phyloP scores from a whole-genome alignment of 2,113 vertebrate genomes.

The Chaenogobius annularis region DNA sequence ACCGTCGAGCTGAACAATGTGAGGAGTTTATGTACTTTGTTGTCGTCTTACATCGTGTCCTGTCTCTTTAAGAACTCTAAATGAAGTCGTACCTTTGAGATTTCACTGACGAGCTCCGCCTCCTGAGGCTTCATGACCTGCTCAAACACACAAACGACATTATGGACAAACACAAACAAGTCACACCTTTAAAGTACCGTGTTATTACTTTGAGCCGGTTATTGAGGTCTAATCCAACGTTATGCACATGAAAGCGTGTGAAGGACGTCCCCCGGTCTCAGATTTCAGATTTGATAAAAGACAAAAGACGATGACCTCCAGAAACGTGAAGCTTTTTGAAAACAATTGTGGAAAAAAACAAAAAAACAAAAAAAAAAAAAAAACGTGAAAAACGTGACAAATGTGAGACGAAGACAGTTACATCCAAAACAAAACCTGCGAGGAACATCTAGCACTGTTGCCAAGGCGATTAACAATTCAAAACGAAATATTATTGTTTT shows the following conservation, averaged over 20 bases:
- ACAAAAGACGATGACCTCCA: conserved; percentile 7
- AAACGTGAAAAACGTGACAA: no score
- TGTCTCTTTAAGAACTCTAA: conserved; percentile 28
- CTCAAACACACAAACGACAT: conserved; percentile 49
- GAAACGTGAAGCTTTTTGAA: conserved; percentile 1
- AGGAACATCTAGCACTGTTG: no score
- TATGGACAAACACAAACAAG: conserved; percentile 2
- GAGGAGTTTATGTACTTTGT: neutral
- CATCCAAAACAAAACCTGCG: no score
- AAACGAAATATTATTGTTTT: no score
- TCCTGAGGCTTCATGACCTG: conserved; percentile 77
- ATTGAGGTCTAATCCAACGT: neutral
- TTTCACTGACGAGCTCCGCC: conserved; percentile 72
- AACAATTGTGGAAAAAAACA: no score
- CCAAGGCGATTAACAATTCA: no score
- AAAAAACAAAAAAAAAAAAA: no score
- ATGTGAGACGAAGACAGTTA: no score
- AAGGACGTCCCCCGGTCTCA: neutral
- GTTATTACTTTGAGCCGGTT: neutral
- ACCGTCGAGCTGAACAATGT: no score
- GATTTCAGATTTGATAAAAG: neutral
- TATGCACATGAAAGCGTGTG: neutral
- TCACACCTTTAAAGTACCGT: no score
- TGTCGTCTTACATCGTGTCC: neutral
- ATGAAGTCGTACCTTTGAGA: conserved; percentile 74